Base-by-base conservation (phyloP, 2,888 invertebrate genomes). In the Euclidia mi region DNA sequence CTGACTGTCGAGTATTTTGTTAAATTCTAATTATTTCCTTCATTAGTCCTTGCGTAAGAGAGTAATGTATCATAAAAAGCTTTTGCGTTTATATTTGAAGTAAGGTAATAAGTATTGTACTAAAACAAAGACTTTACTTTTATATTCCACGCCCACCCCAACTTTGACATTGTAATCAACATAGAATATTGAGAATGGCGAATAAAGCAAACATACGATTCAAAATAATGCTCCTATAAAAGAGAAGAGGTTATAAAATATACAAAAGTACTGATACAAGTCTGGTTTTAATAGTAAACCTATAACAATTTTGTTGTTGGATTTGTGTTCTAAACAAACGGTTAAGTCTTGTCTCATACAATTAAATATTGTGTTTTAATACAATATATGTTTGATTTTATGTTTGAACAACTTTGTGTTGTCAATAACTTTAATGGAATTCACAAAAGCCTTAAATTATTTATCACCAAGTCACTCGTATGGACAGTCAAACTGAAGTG, bases 261-360 rank as follows among this genome's bases (percentile, higher is more conserved):
- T 17, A n/a, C 32, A 12, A 32, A 34, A 18, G n/a, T 14, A 10
- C 12, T 35, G 1, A 7, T 25, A 25, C 20, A 37, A 17, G 37
- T 37, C 18, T 37, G 37, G 37, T 18, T 37, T 37, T 37, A 45
- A 35, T 6, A 25, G 20, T 20, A 20, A 20, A 14, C 32, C 45
- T 35, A 25, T 15, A 15, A 25, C 25, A 4, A n/a, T 32, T 25
- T 15, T 3, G 14, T 11, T 32, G 14, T 12, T 20, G 17, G 14
- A 17, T 9, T 11, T 43, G 10, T 20, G 32, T 20, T 10, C 34
- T 20, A 7, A 10, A 18, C 10, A 20, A 34, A 20, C 10, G 7
- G 34, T 20, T 44, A 34, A 12, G 15, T 35, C 18, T 32, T 44
- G 11, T 2, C 12, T 32, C 3, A 20, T 34, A 11, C 9, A 20